Conservation (phyloP, 1,140 invertebrate genomes). For the Drosophila bocqueti region DNA sequence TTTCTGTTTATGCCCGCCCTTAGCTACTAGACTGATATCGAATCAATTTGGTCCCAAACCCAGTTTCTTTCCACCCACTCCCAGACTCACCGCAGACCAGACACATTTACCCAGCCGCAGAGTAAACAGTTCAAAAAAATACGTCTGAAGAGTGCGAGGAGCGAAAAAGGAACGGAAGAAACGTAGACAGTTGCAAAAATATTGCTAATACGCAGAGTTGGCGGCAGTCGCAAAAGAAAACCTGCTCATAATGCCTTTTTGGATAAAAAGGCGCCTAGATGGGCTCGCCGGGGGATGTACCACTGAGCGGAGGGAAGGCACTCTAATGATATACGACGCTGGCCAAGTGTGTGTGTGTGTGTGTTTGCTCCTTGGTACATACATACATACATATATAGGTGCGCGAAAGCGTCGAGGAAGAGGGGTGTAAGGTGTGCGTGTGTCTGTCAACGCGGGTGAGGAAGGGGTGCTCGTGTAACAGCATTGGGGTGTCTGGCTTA, state of each 20-base stretch:
- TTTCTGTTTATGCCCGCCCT: slow-evolving; percentile 11
- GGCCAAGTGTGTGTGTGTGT: slow-evolving; percentile 12
- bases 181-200: slow-evolving; percentile 73
- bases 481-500: slow-evolving; percentile 57
- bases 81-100: slow-evolving; percentile 51
- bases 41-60: slow-evolving; percentile 63
- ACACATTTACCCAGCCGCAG: slow-evolving; percentile 63
- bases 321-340: slow-evolving; percentile 75
- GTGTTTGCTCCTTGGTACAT: slow-evolving; percentile 44
- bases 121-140: slow-evolving; percentile 51
- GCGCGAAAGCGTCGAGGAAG: slow-evolving; percentile 57
- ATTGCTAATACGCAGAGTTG: slow-evolving; percentile 77
- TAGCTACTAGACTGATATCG: slow-evolving; percentile 49
- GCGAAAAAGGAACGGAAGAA: slow-evolving; percentile 44
- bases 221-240: slow-evolving; percentile 64
- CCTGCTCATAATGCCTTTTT: slow-evolving; percentile 76
- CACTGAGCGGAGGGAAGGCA: slow-evolving; percentile 8
- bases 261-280: slow-evolving; percentile 63
- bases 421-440: slow-evolving; percentile 34
- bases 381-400: slow-evolving; percentile 14
- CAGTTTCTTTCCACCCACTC: slow-evolving; percentile 1
- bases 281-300: slow-evolving; percentile 10
- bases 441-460: slow-evolving; percentile 29
- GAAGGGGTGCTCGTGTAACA: slow-evolving; percentile 25
- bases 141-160: slow-evolving; percentile 1